Evolutionary conservation across 2,888 invertebrate species (phyloP).

Genomic region (Hedya salicella): DNA sequence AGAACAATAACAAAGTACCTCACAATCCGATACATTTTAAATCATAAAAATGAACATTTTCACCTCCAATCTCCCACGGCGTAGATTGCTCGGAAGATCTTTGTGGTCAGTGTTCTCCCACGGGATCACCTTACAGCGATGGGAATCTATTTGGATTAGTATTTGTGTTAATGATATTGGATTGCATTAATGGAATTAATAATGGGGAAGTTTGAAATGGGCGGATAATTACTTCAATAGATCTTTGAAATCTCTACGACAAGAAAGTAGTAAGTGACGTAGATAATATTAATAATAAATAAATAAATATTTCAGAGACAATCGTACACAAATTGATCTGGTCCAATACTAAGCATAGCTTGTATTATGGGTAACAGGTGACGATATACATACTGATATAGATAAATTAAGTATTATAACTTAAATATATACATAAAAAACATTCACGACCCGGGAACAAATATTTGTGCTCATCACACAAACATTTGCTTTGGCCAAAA

Average conservation of each 20-base stretch:
- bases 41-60: constrained; percentile 2
- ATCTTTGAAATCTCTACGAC: neutral
- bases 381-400: no score
- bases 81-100: constrained; percentile 3
- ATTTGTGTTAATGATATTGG: constrained; percentile 37
- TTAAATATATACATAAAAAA: no score
- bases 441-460: no score
- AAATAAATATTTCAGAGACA: no score
- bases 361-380: no score
- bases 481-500: no score
- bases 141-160: constrained; percentile 26
- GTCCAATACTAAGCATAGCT: no score
- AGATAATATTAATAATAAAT: no score
- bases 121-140: constrained; percentile 50
- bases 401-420: no score
- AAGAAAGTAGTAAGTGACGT: neutral
- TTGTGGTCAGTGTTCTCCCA: constrained; percentile 49
- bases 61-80: constrained; percentile 15
- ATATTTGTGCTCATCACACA: no score
- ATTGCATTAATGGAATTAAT: constrained; percentile 35
- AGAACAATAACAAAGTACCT: neutral
- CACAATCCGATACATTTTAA: neutral
- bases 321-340: no score
- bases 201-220: constrained; percentile 23
- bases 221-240: constrained; percentile 24